Percentiles rank a stretch among this genome's conserved stretches.
phyloP scores from a whole-genome alignment of 2,797 vertebrate genomes.

The Siniperca scherzeri region DNA sequence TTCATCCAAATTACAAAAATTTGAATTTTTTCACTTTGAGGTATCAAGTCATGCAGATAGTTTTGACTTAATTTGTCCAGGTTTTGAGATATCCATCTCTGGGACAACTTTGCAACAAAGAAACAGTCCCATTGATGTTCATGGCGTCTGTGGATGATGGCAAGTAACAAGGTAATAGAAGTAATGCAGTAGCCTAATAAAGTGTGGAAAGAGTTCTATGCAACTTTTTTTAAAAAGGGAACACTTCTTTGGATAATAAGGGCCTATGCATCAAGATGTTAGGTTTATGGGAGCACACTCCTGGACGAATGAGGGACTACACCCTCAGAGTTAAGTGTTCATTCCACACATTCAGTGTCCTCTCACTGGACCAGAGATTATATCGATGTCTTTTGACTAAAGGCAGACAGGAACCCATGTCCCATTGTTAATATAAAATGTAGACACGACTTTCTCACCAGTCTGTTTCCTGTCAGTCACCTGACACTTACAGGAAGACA shows the following conservation, averaged over 20 bases:
- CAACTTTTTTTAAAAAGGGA: not conserved
- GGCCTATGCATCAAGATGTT: not conserved
- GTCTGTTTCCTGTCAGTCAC: conserved; percentile 59
- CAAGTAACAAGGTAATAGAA: not conserved
- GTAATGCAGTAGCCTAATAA: too few relatives aligned
- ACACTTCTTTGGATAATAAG: not conserved
- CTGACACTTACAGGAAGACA: conserved; percentile 44
- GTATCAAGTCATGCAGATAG: not conserved
- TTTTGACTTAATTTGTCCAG: not conserved
- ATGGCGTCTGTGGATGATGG: not conserved
- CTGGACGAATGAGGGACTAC: too few relatives aligned
- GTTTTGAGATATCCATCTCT: not conserved
- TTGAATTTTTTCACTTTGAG: not conserved
- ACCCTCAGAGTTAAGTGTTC: not conserved
- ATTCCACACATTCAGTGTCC: conserved; percentile 1
- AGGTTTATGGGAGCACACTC: too few relatives aligned
- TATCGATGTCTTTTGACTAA: not conserved
- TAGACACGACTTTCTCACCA: conserved; percentile 8
- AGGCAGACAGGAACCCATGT: conserved; percentile 39
- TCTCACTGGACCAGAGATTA: not conserved
- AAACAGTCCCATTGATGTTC: not conserved
- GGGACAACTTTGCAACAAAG: not conserved
- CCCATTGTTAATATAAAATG: conserved; percentile 35
- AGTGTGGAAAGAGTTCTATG: not conserved
- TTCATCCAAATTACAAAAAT: not conserved